Conservation (phyloP, 1,140 invertebrate species). For the Panagrolaimus sp. region DNA sequence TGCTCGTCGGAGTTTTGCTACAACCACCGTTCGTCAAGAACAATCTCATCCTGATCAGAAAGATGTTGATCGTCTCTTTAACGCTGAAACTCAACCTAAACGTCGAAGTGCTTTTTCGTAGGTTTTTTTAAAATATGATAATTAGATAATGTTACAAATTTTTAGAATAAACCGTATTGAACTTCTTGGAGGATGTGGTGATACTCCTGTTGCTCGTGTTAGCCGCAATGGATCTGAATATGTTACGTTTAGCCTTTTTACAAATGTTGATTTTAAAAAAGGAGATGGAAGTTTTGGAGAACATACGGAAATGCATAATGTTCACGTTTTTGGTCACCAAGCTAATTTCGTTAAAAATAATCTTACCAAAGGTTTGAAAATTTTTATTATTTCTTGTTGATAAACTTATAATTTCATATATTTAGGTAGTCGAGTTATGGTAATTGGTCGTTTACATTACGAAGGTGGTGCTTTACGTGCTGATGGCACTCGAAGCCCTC, state of each 20-base stretch:
- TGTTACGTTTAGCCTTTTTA: conserved; percentile 31
- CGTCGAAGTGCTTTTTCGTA: conserved; percentile 13
- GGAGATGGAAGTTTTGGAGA: conserved; percentile 23
- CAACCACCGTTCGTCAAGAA: not conserved
- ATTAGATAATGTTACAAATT: not conserved
- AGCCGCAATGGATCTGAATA: conserved; percentile 25
- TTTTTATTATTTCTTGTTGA: no score
- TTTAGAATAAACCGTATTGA: conserved; percentile 33
- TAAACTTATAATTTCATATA: not conserved
- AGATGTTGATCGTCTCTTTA: conserved; percentile 12
- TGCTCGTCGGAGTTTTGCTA: not conserved
- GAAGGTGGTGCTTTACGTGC: conserved; percentile 24
- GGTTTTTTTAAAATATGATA: not conserved
- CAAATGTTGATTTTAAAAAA: conserved; percentile 30
- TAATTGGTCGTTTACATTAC: conserved; percentile 36
- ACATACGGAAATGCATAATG: conserved; percentile 27
- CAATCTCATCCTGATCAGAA: not conserved
- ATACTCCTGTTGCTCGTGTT: conserved; percentile 23
- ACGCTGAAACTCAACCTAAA: conserved; percentile 11
- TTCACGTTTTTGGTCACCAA: conserved; percentile 28
- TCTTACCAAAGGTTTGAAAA: conserved; percentile 27
- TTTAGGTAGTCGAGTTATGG: conserved; percentile 36
- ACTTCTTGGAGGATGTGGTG: conserved; percentile 32
- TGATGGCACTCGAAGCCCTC: conserved; percentile 27
- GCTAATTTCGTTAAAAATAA: conserved; percentile 28